A percentile compares a stretch with the other conserved stretches of the same genome.
These are phyloP conservation scores for Mus minutoides DNA, from an alignment of 2,797 vertebrate species.

Conservation along the genomic window DNA sequence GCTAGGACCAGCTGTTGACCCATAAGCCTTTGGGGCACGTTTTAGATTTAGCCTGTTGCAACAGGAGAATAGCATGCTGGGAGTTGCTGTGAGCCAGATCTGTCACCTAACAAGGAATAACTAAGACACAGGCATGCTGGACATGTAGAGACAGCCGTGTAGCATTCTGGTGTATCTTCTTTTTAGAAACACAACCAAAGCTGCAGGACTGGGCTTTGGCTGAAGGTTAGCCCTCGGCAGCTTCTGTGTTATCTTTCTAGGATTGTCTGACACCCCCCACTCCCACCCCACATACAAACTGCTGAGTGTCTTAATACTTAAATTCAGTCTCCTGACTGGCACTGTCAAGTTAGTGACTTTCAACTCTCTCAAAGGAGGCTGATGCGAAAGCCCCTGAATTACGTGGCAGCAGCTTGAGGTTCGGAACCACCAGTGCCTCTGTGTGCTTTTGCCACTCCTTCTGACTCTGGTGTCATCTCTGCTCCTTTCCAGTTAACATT, in stretches of 20 bases:
- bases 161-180: background rate
- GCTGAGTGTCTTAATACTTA: background rate
- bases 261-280: background rate
- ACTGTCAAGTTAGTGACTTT: background rate
- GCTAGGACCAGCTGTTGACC: background rate
- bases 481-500: background rate
- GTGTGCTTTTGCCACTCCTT: background rate
- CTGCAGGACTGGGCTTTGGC: background rate
- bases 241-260: background rate
- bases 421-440: background rate
- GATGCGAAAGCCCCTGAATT: too few relatives aligned
- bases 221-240: background rate
- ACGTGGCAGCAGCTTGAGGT: accelerated
- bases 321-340: background rate
- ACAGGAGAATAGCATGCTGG: too few relatives aligned
- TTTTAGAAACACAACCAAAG: background rate
- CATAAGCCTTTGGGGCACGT: background rate
- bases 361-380: background rate
- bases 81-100: accelerated
- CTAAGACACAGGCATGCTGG: too few relatives aligned
- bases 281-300: background rate
- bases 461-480: background rate
- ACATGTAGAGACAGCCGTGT: too few relatives aligned
- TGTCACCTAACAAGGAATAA: background rate
- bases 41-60: background rate